Evolutionary conservation across 2,797 vertebrate genomes (phyloP), one percentile per base, ranked within the genome.

Genomic region (Lates japonicus): DNA sequence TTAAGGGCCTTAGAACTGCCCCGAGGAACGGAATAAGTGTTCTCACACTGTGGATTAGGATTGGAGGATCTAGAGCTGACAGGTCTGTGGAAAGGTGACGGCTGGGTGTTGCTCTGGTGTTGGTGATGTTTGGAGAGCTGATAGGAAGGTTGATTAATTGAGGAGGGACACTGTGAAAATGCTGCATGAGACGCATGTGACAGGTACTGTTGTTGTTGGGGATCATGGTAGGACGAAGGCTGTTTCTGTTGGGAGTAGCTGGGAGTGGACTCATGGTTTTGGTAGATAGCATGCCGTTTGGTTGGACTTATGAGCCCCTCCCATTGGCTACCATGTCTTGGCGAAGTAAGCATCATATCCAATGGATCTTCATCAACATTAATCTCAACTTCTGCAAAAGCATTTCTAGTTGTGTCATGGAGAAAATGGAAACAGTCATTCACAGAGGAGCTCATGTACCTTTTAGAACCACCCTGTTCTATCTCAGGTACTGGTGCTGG

Each of bases 341-440:
- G 78, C 0, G 84, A 90, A 20, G 83, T 82, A 64, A 90, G 20
- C 8, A 86, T 71, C 4, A 76, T 77, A 12, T 96, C 96, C 73
- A 93, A 78, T 8, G 95, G 92, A 77, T 96, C 96, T 58, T 95
- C 97, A 51, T 96, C 96, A 1, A 96, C 97, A 65, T 95, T 97
- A 3, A 95, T 81, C 81, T 97, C 97, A 1, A 97, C 73, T 87
- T 97, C 97, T 76, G 94, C 87, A 52, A 96, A 95, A 70, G 94
- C 94, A 78, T 96, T 96, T 70, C 88, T 90, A 69, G 83, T 90
- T 1, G 93, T 94, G 83, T 93, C 87, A 22, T 94, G 78, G 61
- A 88, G 91, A 39, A 95, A 31, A 10, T 90, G 85, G 52, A 92
- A 93, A 48, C 83, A 83, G 13, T 76, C 58, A 33, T 92, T 91